A percentile compares a stretch with the other conserved stretches of the same genome.
phyloP scores from a whole-genome alignment of 2,888 invertebrate species.

The Phalera bucephala region DNA sequence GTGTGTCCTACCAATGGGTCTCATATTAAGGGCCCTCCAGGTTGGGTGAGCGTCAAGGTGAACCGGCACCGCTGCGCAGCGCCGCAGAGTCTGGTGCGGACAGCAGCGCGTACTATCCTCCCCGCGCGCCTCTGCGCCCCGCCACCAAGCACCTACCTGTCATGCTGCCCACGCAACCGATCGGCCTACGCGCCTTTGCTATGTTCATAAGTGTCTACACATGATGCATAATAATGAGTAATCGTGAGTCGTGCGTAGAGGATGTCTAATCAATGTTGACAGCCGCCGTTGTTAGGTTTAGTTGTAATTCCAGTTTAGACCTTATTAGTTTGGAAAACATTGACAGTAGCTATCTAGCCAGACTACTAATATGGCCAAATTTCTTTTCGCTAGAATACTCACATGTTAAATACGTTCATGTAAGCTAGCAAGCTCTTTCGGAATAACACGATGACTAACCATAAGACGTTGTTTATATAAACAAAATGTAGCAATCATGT shows the following conservation, averaged over 20 bases:
- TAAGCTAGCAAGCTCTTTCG: neutral
- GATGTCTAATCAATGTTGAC: conserved; percentile 29
- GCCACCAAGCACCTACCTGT: conserved; percentile 31
- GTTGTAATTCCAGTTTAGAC: neutral
- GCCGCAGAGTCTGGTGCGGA: conserved; percentile 65
- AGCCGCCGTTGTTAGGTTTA: conserved; percentile 12
- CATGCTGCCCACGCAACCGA: conserved; percentile 55
- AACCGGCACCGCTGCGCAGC: conserved; percentile 55
- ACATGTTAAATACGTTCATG: neutral
- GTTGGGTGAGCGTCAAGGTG: conserved; percentile 64
- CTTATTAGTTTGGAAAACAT: neutral
- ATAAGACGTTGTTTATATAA: conserved; percentile 6
- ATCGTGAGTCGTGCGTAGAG: conserved; percentile 39
- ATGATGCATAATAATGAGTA: conserved; percentile 54
- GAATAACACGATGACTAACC: conserved; percentile 4
- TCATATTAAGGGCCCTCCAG: conserved; percentile 38
- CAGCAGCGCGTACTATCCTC: conserved; percentile 12
- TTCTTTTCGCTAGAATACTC: neutral
- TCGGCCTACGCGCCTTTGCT: conserved; percentile 60
- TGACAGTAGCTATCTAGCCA: neutral
- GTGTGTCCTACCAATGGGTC: conserved; percentile 7
- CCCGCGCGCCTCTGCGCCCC: conserved; percentile 17
- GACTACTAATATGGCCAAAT: conserved; percentile 1
- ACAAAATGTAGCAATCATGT: conserved; percentile 10
- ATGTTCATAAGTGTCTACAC: conserved; percentile 53